A percentile compares a stretch with the other conserved stretches of the same genome.
phyloP scores from a whole-genome alignment of 2,797 vertebrate species.

The Anabacerthia variegaticeps region DNA sequence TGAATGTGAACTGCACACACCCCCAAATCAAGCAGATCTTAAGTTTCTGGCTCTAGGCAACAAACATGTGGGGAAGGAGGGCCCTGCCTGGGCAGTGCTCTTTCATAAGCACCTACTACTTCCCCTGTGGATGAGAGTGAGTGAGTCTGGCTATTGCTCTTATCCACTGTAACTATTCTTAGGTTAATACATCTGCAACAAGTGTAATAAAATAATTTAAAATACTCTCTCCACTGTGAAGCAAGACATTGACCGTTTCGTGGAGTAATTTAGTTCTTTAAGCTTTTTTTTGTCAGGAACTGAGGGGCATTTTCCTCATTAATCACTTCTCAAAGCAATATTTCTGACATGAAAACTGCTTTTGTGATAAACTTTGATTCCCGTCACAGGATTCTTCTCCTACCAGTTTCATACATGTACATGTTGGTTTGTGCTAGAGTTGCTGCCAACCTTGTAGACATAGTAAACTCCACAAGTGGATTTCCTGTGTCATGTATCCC shows the following conservation, averaged over 20 bases:
- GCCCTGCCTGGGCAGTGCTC: not conserved
- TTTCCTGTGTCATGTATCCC: not conserved
- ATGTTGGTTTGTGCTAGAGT: not conserved
- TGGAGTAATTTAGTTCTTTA: not conserved
- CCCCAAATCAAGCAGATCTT: not conserved
- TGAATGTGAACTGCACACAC: not conserved
- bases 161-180: not conserved
- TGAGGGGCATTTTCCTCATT: not conserved
- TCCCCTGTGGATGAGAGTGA: not conserved
- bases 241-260: not conserved
- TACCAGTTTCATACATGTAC: rapidly evolving
- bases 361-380: not conserved
- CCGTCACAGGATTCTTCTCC: not conserved
- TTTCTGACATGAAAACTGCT: not conserved
- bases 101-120: not conserved
- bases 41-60: not conserved
- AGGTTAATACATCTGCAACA: not conserved
- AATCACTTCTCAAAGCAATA: not conserved
- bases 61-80: not conserved
- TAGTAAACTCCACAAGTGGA: not conserved
- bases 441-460: not conserved
- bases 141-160: not conserved
- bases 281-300: not conserved
- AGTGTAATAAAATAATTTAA: not conserved
- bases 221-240: not conserved